These are phyloP conservation scores for Eueremaeus valkanovi DNA, from an alignment of 2,888 invertebrate genomes.

Conservation along the genomic window DNA sequence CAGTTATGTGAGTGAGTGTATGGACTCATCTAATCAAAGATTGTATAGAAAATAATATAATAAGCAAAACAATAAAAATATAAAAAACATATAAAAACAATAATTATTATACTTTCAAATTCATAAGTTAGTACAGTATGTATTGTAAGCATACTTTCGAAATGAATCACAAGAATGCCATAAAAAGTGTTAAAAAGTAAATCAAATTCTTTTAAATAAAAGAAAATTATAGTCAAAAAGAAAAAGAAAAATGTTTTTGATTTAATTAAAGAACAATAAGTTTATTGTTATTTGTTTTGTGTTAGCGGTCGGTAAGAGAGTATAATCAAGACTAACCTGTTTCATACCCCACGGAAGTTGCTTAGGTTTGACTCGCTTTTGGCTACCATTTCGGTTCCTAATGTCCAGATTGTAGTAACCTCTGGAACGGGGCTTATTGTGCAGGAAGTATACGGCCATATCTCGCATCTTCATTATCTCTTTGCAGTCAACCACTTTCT, in stretches of 20 bases:
- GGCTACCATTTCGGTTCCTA: constrained; percentile 36
- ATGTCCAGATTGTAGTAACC: constrained; percentile 40
- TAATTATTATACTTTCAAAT: too few species aligned
- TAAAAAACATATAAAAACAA: too few species aligned
- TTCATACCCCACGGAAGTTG: constrained; percentile 41
- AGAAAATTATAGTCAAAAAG: neutral
- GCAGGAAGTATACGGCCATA: constrained; percentile 40
- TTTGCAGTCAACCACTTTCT: constrained; percentile 28
- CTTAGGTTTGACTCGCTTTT: constrained; percentile 32
- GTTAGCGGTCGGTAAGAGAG: neutral
- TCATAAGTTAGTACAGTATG: too few species aligned
- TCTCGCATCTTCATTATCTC: constrained; percentile 33
- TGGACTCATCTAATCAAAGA: too few species aligned
- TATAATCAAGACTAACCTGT: constrained; percentile 30
- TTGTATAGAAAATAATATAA: too few species aligned
- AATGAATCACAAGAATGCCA: too few species aligned
- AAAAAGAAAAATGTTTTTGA: neutral
- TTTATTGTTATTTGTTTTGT: neutral
- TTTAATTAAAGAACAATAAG: neutral
- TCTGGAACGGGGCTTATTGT: constrained; percentile 33
- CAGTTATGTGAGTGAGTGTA: too few species aligned
- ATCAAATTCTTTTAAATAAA: neutral
- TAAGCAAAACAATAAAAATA: too few species aligned
- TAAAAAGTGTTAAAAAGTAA: too few species aligned
- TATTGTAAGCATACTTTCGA: neutral